Evolutionary conservation across 2,797 vertebrate species (phyloP), one percentile per base, ranked within the genome.

Genomic region (Erethizon dorsatum): DNA sequence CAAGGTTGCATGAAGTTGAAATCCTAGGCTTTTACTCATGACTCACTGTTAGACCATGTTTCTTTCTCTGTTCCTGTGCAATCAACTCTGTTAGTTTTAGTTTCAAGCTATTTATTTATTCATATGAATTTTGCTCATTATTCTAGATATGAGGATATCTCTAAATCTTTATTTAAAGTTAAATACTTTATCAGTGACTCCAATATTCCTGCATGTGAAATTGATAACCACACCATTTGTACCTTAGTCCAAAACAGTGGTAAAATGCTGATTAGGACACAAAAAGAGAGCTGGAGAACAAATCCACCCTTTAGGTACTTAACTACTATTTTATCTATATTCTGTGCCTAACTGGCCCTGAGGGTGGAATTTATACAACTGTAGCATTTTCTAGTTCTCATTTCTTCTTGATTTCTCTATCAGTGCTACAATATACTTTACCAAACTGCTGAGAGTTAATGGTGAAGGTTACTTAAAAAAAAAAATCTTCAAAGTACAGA

Each of bases 91-190:
- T 54, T 59, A 78, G 75, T 78, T 91, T 83, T 96, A 37, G 67
- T 71, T 7, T n/a, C 85, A 61, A 88, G 15, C 56, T 83, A 67
- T 79, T 95, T 77, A 84, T 97, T 89, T 94, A 91, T 89, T 59
- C 33, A 75, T 71, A 86, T 95, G 82, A 92, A 80, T 80, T 86
- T 52, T 7, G 24, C 24, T 83, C n/a, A 41, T 83, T 96, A 90
- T 85, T 65, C 56, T 79, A 87, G 37, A 65, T 78, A 77, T 47
- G 79, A 41, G 71, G 6, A 8, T 90, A 56, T 92, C 92, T 96
- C 50, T 91, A 92, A 85, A 95, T 93, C n/a, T 96, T 91, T 67
- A 95, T 96, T 95, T 90, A 80, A 96, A 71, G 14, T 89, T 91
- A 12, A 28, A 2, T 56, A 83, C 82, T 96, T 88, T 90, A 84